phyloP scores from a whole-genome alignment of 2,888 invertebrate species.

The Drosophila atripex region DNA sequence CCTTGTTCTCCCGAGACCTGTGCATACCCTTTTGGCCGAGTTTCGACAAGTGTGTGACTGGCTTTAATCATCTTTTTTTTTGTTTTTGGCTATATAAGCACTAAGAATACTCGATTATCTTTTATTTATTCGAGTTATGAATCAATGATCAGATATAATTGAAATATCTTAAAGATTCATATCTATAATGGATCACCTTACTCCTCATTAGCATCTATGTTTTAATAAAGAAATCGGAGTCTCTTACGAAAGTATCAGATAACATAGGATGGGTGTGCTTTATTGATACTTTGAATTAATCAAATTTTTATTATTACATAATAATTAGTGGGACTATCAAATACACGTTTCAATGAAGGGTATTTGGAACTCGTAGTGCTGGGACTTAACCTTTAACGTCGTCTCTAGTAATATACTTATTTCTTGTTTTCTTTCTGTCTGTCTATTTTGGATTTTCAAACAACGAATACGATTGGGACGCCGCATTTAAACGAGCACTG shows the following conservation, averaged over 20 bases:
- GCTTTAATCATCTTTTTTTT: background rate
- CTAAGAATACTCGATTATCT: background rate
- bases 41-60: background rate
- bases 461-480: slow-evolving; percentile 40
- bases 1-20: slow-evolving; percentile 17
- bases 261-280: slow-evolving; percentile 13
- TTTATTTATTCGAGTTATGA: too few relatives aligned
- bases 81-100: background rate
- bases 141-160: background rate
- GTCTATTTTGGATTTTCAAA: slow-evolving; percentile 42
- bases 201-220: background rate
- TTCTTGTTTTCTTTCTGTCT: slow-evolving; percentile 42
- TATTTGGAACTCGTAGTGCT: background rate
- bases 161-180: background rate
- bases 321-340: slow-evolving; percentile 2
- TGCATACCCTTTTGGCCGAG: slow-evolving; percentile 20
- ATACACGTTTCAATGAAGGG: slow-evolving; percentile 3
- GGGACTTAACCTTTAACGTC: slow-evolving; percentile 12
- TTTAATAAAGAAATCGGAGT: background rate
- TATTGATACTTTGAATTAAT: slow-evolving; percentile 8
- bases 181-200: background rate
- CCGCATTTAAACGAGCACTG: slow-evolving; percentile 52
- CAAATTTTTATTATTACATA: background rate
- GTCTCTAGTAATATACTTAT: slow-evolving; percentile 41
- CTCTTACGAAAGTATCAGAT: slow-evolving; percentile 25